A percentile compares a stretch with the other conserved stretches of the same genome.
These are phyloP conservation scores for Aulostomus chinensis DNA, from an alignment of 2,797 vertebrate genomes.

Conservation along the genomic window DNA sequence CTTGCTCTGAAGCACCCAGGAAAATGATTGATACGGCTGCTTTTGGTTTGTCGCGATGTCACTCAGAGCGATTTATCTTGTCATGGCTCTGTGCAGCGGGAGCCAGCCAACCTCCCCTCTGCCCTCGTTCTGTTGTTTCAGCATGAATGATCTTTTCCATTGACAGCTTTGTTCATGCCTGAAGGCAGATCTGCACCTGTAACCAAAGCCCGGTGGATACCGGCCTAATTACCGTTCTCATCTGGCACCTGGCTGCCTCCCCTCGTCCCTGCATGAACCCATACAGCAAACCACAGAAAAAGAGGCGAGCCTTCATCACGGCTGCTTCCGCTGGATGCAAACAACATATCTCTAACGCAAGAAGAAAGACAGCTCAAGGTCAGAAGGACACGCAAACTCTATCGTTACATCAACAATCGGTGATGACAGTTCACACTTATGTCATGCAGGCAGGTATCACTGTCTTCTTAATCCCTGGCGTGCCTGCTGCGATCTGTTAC, in stretches of 20 bases:
- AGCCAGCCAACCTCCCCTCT: conserved; percentile 28
- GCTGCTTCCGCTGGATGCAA: conserved; percentile 5
- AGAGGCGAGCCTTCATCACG: conserved; percentile 34
- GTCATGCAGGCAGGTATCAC: conserved; percentile 52
- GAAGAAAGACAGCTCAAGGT: conserved; percentile 28
- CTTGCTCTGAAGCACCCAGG: conserved; percentile 37
- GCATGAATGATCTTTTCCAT: conserved; percentile 69
- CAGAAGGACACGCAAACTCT: conserved; percentile 18
- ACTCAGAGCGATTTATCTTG: conserved; percentile 70
- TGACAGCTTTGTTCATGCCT: conserved; percentile 73
- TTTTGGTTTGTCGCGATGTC: conserved; percentile 59
- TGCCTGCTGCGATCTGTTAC: conserved; percentile 39
- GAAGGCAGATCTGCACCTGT: conserved; percentile 71
- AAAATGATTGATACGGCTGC: conserved; percentile 65
- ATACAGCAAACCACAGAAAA: conserved; percentile 38
- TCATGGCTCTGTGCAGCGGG: conserved; percentile 43
- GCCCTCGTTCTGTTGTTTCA: conserved; percentile 62
- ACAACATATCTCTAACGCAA: not conserved
- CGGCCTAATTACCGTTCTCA: conserved; percentile 71
- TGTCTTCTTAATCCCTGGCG: conserved; percentile 52
- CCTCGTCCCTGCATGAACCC: conserved; percentile 68
- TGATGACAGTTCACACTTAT: conserved; percentile 37
- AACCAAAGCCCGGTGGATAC: conserved; percentile 72
- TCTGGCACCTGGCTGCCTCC: conserved; percentile 69
- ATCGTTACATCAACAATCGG: conserved; percentile 7